A percentile compares a stretch with the other conserved stretches of the same genome.
phyloP scores from a whole-genome alignment of 2,113 vertebrate species.

The Candoia aspera region DNA sequence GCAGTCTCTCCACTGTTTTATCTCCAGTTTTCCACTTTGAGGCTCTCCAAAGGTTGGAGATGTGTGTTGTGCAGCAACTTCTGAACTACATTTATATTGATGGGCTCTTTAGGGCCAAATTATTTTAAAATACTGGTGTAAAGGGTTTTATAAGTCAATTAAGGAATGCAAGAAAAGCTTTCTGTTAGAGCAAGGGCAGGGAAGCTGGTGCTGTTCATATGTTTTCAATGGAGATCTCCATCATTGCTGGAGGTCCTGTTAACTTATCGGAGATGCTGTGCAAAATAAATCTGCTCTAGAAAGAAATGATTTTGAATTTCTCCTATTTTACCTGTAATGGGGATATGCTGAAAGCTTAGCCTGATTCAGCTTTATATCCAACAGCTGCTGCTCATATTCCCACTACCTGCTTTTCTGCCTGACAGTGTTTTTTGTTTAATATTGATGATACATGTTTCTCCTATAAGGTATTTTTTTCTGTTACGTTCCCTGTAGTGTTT shows the following conservation, averaged over 20 bases:
- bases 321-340: not conserved
- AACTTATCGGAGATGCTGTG: no score
- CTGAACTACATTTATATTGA: not conserved
- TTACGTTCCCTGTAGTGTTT: not conserved
- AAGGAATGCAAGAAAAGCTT: not conserved
- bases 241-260: no score
- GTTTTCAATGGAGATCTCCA: no score
- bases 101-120: not conserved
- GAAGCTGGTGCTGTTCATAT: not conserved
- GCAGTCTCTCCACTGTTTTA: not conserved
- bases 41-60: not conserved
- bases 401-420: not conserved
- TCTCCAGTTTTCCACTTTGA: not conserved
- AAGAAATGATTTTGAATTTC: not conserved
- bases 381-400: no score
- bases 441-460: no score
- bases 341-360: not conserved
- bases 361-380: not conserved
- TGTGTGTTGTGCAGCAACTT: not conserved
- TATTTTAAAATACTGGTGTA: not conserved
- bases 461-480: not conserved
- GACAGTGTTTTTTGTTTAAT: not conserved
- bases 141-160: not conserved
- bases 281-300: no score
- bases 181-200: no score